phyloP scores from a whole-genome alignment of 2,888 invertebrate species.

The Pecten maximus region DNA sequence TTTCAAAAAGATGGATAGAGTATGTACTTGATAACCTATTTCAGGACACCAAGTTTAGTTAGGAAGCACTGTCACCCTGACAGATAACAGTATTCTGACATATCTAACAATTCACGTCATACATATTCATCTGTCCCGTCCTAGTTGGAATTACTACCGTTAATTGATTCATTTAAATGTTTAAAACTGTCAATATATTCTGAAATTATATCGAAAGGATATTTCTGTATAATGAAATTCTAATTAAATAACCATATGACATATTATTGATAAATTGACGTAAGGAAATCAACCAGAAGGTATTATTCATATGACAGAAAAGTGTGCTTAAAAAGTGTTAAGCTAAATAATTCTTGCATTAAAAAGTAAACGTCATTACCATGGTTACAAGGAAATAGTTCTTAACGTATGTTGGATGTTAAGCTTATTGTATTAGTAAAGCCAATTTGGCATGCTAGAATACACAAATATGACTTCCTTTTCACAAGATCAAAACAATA shows the following conservation, averaged over 20 bases:
- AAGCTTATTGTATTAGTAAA: too few relatives aligned
- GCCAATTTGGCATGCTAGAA: too few relatives aligned
- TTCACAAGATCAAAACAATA: too few relatives aligned
- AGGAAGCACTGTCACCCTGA: neutral
- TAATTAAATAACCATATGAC: neutral
- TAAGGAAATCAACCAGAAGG: neutral
- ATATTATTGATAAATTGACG: neutral
- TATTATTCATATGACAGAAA: neutral
- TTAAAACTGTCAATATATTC: neutral
- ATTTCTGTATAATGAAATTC: neutral
- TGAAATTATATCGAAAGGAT: neutral
- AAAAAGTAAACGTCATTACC: too few relatives aligned
- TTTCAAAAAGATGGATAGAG: neutral
- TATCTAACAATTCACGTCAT: neutral
- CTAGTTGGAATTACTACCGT: neutral
- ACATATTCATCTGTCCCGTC: neutral
- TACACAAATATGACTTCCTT: too few relatives aligned
- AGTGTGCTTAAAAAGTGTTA: too few relatives aligned
- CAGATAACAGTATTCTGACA: neutral
- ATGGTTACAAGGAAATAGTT: too few relatives aligned
- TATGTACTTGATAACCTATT: conserved; percentile 18
- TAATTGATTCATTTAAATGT: neutral
- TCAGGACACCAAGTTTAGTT: neutral
- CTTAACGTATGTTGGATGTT: too few relatives aligned
- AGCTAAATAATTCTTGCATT: too few relatives aligned